phyloP scores from a whole-genome alignment of 2,113 vertebrate species.

The Forbesichthys papilliferus region DNA sequence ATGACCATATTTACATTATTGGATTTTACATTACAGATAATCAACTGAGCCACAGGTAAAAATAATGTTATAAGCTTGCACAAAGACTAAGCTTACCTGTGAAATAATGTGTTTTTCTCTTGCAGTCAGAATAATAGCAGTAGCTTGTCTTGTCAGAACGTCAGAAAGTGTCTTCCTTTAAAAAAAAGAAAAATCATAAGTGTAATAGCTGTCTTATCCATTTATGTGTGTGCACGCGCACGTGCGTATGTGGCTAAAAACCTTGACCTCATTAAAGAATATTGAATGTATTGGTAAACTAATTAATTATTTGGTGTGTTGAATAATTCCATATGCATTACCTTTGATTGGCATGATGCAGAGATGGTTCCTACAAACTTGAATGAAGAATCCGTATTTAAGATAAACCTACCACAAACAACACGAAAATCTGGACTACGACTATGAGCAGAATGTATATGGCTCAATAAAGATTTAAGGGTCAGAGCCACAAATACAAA shows the following conservation, averaged over 20 bases:
- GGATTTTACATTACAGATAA: background rate
- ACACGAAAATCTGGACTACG: conserved; percentile 1
- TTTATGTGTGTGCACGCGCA: background rate
- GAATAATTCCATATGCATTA: background rate
- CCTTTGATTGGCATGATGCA: conserved; percentile 3
- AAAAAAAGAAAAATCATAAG: background rate
- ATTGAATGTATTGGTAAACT: background rate
- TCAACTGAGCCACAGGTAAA: background rate
- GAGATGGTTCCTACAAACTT: background rate
- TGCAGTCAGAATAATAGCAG: conserved; percentile 30
- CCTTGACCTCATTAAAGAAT: background rate
- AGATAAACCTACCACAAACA: conserved; percentile 6
- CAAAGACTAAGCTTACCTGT: background rate
- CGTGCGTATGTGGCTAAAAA: background rate
- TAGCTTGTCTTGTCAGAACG: conserved; percentile 23
- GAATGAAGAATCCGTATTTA: conserved; percentile 9
- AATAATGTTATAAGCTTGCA: background rate
- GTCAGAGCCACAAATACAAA: conserved; percentile 14
- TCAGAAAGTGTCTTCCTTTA: background rate
- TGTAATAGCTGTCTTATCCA: background rate
- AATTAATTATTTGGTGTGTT: background rate
- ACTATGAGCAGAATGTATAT: conserved; percentile 18
- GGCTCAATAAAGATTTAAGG: conserved; percentile 25
- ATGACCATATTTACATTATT: background rate
- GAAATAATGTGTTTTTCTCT: conserved; percentile 27